A percentile compares a stretch with the other conserved stretches of the same genome.
phyloP scores from a whole-genome alignment of 2,888 invertebrate species.

The Philaethria dido region DNA sequence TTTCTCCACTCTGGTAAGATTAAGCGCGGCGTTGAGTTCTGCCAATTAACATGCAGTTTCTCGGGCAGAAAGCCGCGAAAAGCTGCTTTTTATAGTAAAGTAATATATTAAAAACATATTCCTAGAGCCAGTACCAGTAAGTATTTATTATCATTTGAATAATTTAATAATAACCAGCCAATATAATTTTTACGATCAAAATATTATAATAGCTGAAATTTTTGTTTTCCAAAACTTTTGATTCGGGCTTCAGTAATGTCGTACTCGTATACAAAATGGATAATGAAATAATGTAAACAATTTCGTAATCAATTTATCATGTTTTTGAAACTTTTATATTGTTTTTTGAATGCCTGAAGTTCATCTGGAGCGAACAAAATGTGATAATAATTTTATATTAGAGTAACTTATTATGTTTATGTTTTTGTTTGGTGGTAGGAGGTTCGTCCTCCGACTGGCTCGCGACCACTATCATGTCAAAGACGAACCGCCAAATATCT shows the following conservation, averaged over 20 bases:
- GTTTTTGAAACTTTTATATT: neutral
- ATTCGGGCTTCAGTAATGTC: constrained; percentile 21
- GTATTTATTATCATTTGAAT: neutral
- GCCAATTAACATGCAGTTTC: too few species aligned
- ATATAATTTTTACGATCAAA: neutral
- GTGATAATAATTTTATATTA: neutral
- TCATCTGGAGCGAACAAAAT: neutral
- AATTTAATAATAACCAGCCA: neutral
- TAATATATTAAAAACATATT: too few species aligned
- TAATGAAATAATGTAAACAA: constrained; percentile 25
- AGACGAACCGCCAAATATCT: too few species aligned
- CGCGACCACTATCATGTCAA: too few species aligned
- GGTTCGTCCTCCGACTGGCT: too few species aligned
- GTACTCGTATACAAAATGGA: constrained; percentile 7
- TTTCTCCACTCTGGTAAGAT: too few species aligned
- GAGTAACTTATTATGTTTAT: too few species aligned
- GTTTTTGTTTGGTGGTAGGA: too few species aligned
- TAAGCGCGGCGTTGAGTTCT: too few species aligned
- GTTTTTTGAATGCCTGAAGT: neutral
- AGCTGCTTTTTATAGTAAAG: too few species aligned
- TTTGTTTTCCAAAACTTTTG: constrained; percentile 34
- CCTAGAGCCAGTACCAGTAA: neutral
- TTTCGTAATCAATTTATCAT: constrained; percentile 24
- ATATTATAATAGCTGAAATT: constrained; percentile 29
- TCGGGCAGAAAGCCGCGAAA: too few species aligned